Percentiles rank a stretch among this genome's conserved stretches.
phyloP scores from a whole-genome alignment of 2,113 vertebrate genomes.

The Columba janthina region DNA sequence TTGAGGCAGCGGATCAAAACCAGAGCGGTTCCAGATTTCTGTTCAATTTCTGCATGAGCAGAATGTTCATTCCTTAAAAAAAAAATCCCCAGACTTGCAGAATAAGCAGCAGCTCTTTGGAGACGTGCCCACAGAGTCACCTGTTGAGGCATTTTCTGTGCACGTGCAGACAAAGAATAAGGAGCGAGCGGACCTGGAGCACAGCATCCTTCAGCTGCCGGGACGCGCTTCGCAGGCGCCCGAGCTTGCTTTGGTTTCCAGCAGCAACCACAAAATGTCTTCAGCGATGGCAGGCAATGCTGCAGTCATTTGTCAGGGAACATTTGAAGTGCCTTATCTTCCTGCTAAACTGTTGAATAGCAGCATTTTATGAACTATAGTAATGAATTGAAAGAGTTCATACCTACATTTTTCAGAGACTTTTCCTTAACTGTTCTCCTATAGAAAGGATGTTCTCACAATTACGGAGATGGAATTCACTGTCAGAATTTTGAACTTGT shows the following conservation, averaged over 20 bases:
- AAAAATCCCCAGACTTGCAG: too few species aligned
- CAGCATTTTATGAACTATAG: neutral
- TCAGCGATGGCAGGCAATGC: constrained; percentile 18
- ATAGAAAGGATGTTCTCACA: neutral
- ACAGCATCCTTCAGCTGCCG: neutral
- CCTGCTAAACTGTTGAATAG: constrained; percentile 23
- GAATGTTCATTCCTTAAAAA: neutral
- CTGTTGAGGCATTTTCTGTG: neutral
- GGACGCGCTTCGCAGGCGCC: constrained; percentile 26
- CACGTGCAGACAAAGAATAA: constrained; percentile 12
- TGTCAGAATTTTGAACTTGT: neutral
- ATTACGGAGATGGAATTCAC: neutral
- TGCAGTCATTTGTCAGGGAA: constrained; percentile 43
- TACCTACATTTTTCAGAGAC: neutral
- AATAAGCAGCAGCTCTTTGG: neutral
- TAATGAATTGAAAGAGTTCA: neutral
- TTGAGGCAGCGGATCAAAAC: too few species aligned
- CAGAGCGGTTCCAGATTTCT: too few species aligned
- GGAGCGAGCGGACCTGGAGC: constrained; percentile 17
- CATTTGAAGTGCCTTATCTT: constrained; percentile 25
- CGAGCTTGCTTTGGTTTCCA: constrained; percentile 62
- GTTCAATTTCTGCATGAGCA: too few species aligned
- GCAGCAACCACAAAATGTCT: constrained; percentile 67
- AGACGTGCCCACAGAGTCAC: neutral
- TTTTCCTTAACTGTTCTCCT: constrained; percentile 6